Evolutionary conservation across 2,113 vertebrate genomes (phyloP).

Genomic region (Oenanthe oenanthe): DNA sequence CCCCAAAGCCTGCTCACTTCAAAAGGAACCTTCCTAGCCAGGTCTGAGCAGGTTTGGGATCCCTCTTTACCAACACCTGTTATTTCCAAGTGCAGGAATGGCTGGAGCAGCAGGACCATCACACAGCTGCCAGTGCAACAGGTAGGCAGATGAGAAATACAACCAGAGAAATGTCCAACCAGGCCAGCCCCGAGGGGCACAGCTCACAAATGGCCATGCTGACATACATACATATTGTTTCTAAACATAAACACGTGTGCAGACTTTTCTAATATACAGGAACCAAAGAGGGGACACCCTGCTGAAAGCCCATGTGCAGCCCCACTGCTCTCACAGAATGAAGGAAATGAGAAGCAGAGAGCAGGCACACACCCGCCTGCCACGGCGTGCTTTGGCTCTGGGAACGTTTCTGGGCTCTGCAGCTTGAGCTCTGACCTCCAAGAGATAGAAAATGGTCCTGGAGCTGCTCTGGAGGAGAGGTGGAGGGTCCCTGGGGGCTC

Average conservation of each 20-base stretch:
- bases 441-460: background rate
- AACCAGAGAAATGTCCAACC: background rate
- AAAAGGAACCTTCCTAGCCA: background rate
- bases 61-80: background rate
- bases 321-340: background rate
- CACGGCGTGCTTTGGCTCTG: background rate
- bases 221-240: background rate
- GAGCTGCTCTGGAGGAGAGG: background rate
- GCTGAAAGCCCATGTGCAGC: constrained; percentile 11
- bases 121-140: background rate
- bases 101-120: background rate
- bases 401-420: background rate
- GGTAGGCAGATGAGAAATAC: background rate
- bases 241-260: constrained; percentile 16
- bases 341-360: constrained; percentile 59
- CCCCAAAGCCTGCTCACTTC: background rate
- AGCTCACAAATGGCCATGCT: background rate
- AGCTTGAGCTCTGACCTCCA: background rate
- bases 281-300: constrained; percentile 31
- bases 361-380: background rate
- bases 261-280: background rate
- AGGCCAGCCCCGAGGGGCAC: background rate
- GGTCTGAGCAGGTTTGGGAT: background rate
- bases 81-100: background rate
- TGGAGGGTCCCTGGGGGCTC: background rate